Evolutionary conservation across 2,113 vertebrate genomes (phyloP), one percentile per base, ranked within the genome.

Genomic region (Phycodurus eques): DNA sequence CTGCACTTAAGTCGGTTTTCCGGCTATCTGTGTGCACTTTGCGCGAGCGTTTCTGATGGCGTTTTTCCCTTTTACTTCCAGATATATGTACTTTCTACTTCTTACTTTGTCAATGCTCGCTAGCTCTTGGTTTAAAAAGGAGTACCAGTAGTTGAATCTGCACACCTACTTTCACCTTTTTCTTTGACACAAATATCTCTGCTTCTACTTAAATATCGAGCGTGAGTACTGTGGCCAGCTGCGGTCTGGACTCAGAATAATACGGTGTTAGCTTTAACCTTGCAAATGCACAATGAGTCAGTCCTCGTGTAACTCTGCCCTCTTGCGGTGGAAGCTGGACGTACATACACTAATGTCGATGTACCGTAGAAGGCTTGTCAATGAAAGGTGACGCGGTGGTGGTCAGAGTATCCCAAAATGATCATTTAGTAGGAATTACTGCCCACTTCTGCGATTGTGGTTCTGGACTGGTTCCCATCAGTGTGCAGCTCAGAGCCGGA

Each of bases 401-500:
- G 27, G 27, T 27, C 27, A 27, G 27, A 27, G 27, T 27, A 27
- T 27, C 27, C 27, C 27, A 27, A 27, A 27, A 27, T 27, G 27
- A 27, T 27, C 27, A 27, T 27, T 27, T 1, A 27, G 27, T 27
- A 1, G 27, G 27, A 27, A 27, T 27, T 27, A 31, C n/a, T 27
- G 20, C 57, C n/a, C 11, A 35, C 17, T 4, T 33, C 13, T 11
- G 27, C 14, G 19, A 33, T 35, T 7, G 8, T 33, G 60, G 12
- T 62, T 33, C 33, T 14, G 35, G 27, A 39, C 15, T 42, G 64
- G 5, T 43, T 31, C 53, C 12, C 51, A 15, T 70, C 87, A 99
- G 98, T 97, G 87, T 99, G 98, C 90, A 98, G 96, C 77, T 97
- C 96, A 14, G 97, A 99, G 91, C 98, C 98, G 31, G 96, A 98